Base-by-base conservation (phyloP, 2,888 invertebrate genomes). In the Andrena bicolor region DNA sequence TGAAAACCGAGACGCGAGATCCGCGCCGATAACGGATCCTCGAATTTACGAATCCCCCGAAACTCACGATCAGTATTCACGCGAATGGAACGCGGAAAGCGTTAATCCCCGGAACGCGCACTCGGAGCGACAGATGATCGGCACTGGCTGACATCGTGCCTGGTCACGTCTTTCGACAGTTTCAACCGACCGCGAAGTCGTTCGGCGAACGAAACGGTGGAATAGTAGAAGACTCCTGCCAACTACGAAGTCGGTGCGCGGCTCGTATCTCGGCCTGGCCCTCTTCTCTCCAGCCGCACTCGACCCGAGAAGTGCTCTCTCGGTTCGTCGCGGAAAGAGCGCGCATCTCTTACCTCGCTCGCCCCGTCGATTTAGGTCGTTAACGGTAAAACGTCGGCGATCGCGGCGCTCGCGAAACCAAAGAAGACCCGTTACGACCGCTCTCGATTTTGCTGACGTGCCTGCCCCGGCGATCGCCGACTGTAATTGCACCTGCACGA, bases 341-440 rank as follows among this genome's bases (percentile, higher is more conserved):
- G 82, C 68, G 82, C 81, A 79, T 88, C 83, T 88, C 80, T 73
- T 73, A 76, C 56, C 70, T 73, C 78, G 81, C 3, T 58, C 35
- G 58, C 20, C 53, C 53, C 83, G 76, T 72, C 85, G 89, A 91
- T 91, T 91, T 90, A 89, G 91, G 91, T 91, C 91, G 90, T 91
- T 91, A 91, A 91, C 91, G 91, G 91, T 91, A 91, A 91, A 91
- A 79, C 82, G 83, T 68, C 87, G 84, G 86, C 87, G 87, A 87
- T 86, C 84, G 84, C 86, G n/a, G 56, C 23, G 86, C 85, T 89
- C 88, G 89, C 90, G 81, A 90, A 91, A 88, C 86, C 86, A 85
- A 88, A 58, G 80, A 78, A 84, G 88, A 88, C 88, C 89, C 89
- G 88, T 88, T 88, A 88, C 77, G 76, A 73, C 66, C 82, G 81